These are phyloP conservation scores for Coreius guichenoti DNA, from an alignment of 2,797 vertebrate species.

Conservation along the genomic window DNA sequence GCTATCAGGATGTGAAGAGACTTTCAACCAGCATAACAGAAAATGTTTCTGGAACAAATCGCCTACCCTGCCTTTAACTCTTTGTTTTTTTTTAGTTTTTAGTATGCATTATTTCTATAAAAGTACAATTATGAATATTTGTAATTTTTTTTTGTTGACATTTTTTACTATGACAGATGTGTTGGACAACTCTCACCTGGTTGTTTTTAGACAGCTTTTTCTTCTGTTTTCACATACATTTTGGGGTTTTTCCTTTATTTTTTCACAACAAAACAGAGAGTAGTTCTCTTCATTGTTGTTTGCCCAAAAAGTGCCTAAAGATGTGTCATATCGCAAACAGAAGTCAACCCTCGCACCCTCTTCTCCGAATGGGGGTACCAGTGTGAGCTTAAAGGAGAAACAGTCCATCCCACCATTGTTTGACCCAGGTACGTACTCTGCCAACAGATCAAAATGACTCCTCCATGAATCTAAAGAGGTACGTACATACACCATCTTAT, in stretches of 20 bases:
- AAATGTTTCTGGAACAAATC: too few species aligned
- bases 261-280: slow-evolving; percentile 84
- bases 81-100: too few species aligned
- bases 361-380: slow-evolving; percentile 86
- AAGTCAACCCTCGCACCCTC: slow-evolving; percentile 88
- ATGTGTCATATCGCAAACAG: slow-evolving; percentile 93
- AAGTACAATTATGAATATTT: too few species aligned
- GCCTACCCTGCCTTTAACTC: too few species aligned
- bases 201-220: slow-evolving; percentile 91
- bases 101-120: too few species aligned
- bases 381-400: slow-evolving; percentile 90
- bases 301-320: slow-evolving; percentile 90
- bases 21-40: too few species aligned
- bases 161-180: neutral
- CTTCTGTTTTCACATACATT: slow-evolving; percentile 78
- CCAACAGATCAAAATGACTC: slow-evolving; percentile 90
- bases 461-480: slow-evolving; percentile 90
- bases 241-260: slow-evolving; percentile 65
- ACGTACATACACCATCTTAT: slow-evolving; percentile 88
- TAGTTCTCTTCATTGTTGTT: slow-evolving; percentile 92
- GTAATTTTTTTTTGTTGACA: neutral
- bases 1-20: too few species aligned
- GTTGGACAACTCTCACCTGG: slow-evolving; percentile 79
- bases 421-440: slow-evolving; percentile 88
- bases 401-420: slow-evolving; percentile 84